Percentiles rank a stretch among this genome's conserved stretches.
Conservation (phyloP, 1,140 invertebrate species). For the Idris sp. region DNA sequence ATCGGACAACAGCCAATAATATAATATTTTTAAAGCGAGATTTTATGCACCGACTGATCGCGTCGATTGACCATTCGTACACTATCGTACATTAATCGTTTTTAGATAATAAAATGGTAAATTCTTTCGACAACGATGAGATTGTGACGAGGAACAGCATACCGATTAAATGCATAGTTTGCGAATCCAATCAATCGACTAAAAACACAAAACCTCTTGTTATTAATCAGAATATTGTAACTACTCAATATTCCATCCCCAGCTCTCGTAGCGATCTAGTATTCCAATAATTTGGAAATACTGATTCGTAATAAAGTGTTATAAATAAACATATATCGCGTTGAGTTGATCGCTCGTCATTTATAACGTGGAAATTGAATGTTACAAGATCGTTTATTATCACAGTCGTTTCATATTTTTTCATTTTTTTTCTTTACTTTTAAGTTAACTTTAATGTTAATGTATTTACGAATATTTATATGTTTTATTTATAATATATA, state of each 20-base stretch:
- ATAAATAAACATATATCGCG: constrained; percentile 62
- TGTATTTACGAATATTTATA: constrained; percentile 74
- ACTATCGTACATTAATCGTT: constrained; percentile 1
- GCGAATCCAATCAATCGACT: constrained; percentile 32
- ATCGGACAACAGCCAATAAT: constrained; percentile 76
- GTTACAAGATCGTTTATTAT: constrained; percentile 79
- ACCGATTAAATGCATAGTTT: constrained; percentile 24
- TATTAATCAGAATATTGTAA: constrained; percentile 71
- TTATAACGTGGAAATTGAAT: constrained; percentile 76
- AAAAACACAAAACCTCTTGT: constrained; percentile 47
- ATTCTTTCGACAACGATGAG: constrained; percentile 2
- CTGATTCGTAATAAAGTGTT: constrained; percentile 70
- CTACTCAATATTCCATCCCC: constrained; percentile 72
- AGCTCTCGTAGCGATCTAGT: constrained; percentile 66
- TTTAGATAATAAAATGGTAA: too few relatives aligned
- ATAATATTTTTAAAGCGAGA: constrained; percentile 58
- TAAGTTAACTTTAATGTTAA: constrained; percentile 71
- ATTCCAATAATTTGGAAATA: constrained; percentile 72
- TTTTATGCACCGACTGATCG: constrained; percentile 37
- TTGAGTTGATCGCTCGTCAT: constrained; percentile 69
- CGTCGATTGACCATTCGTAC: constrained; percentile 4
- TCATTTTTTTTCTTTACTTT: constrained; percentile 21
- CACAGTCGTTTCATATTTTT: constrained; percentile 76
- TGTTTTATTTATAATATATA: constrained; percentile 72
- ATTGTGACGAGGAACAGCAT: constrained; percentile 18